These are phyloP conservation scores for Leptinotarsa texana DNA, from an alignment of 1,140 invertebrate species.

Conservation along the genomic window DNA sequence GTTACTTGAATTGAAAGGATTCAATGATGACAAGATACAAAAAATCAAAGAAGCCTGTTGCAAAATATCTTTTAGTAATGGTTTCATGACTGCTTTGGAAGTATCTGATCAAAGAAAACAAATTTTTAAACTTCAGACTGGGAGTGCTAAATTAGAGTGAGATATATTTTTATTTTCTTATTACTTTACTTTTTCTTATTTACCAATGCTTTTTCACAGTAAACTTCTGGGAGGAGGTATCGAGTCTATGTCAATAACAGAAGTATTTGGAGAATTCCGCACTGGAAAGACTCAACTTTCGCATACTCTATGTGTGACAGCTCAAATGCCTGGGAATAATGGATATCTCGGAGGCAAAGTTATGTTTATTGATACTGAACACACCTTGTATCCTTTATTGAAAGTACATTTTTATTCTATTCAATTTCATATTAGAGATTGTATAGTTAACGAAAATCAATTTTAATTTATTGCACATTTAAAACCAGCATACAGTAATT, in stretches of 20 bases:
- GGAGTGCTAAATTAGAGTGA: slow-evolving; percentile 76
- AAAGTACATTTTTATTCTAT: not conserved
- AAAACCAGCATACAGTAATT: too few species aligned
- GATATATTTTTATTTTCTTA: slow-evolving; percentile 35
- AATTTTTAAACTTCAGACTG: slow-evolving; percentile 75
- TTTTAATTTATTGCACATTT: too few species aligned
- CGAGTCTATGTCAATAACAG: slow-evolving; percentile 88
- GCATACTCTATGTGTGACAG: slow-evolving; percentile 78
- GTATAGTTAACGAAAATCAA: too few species aligned
- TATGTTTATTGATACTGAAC: slow-evolving; percentile 80
- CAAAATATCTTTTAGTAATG: slow-evolving; percentile 60
- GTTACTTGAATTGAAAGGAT: slow-evolving; percentile 74
- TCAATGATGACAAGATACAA: slow-evolving; percentile 80
- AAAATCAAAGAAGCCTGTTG: slow-evolving; percentile 80
- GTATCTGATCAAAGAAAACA: slow-evolving; percentile 72
- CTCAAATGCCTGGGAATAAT: slow-evolving; percentile 70
- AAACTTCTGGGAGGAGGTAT: slow-evolving; percentile 80
- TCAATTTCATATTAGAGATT: not conserved
- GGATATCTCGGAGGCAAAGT: slow-evolving; percentile 80
- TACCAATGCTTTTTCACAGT: slow-evolving; percentile 55
- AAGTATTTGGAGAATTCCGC: slow-evolving; percentile 88
- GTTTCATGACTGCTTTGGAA: slow-evolving; percentile 77
- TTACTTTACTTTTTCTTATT: too few species aligned
- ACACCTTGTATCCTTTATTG: slow-evolving; percentile 76
- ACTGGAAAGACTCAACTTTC: slow-evolving; percentile 80